Base-by-base conservation (phyloP, 2,888 invertebrate genomes). In the Diploptera punctata region DNA sequence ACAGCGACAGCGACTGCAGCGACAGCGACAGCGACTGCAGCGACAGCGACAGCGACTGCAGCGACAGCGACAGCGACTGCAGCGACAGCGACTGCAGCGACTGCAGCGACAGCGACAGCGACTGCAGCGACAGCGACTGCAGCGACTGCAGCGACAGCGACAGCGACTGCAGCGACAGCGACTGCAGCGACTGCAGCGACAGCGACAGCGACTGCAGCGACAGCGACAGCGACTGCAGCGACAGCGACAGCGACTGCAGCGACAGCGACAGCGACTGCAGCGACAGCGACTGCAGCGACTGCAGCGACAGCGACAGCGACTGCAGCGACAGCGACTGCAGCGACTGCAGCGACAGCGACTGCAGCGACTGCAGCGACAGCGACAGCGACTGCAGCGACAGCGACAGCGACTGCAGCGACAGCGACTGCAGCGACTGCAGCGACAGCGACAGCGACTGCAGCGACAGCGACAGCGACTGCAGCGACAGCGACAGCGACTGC, bases 11-110 rank as follows among this genome's bases (percentile, higher is more conserved):
- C 61, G 26, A 31, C 61, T 7, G 61, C 61, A n/a, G n/a, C 61
- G 21, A n/a, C 61, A 24, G 24, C 61, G 21, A n/a, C 61, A n/a
- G n/a, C 61, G n/a, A 24, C 61, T 5, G 24, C 61, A 24, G 61
- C 61, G 61, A 31, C 61, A 31, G 61, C 61, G 61, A n/a, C n/a
- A n/a, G n/a, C n/a, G n/a, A n/a, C n/a, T n/a, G n/a, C 16, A 49
- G 61, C 61, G 19, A 31, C 61, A 19, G 61, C 61, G 19, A 31
- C 61, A 19, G 61, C 29, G 24, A 60, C 49, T n/a, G n/a, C n/a
- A n/a, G 19, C n/a, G n/a, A 52, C 19, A 18, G 19, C 10, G n/a
- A 60, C n/a, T 24, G 18, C 10, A 24, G 13, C 13, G 19, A n/a
- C 13, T 10, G 24, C 61, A 31, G 26, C 61, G 26, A 31, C 13